These are phyloP conservation scores for Zaprionus camerounensis DNA, from an alignment of 1,140 invertebrate species.

Conservation along the genomic window DNA sequence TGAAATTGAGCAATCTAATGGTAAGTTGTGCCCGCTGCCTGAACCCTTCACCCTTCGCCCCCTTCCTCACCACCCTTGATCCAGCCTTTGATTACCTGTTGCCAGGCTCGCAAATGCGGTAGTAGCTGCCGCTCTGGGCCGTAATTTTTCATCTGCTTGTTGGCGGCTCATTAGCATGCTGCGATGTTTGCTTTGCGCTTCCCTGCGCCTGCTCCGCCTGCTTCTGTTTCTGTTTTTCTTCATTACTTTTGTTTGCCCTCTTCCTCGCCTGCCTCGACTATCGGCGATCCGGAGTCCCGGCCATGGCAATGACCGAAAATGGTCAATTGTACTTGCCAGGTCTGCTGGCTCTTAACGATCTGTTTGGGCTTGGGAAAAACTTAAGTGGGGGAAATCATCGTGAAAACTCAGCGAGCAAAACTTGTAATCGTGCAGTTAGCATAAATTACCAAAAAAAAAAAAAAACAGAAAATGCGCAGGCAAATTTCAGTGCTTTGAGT, in stretches of 20 bases:
- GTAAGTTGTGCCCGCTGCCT: conserved; percentile 64
- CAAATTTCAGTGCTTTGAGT: not conserved
- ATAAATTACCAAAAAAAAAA: conserved; percentile 16
- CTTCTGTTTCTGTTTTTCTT: conserved; percentile 22
- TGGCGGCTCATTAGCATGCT: conserved; percentile 70
- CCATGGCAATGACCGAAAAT: conserved; percentile 79
- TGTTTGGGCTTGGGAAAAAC: conserved; percentile 41
- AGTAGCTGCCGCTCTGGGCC: conserved; percentile 38
- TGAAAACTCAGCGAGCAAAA: conserved; percentile 24
- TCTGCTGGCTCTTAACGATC: conserved; percentile 29
- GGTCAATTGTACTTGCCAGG: conserved; percentile 41
- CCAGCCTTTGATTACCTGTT: not conserved
- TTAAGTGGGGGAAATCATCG: conserved; percentile 36
- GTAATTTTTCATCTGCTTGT: conserved; percentile 34
- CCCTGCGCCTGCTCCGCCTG: conserved; percentile 26
- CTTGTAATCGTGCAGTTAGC: conserved; percentile 28
- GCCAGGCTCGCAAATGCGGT: conserved; percentile 37
- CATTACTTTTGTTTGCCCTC: conserved; percentile 14
- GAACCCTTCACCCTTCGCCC: not conserved
- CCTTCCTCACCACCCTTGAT: not conserved
- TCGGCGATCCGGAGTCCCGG: conserved; percentile 32
- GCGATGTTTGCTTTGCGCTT: conserved; percentile 55
- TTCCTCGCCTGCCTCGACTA: conserved; percentile 10
- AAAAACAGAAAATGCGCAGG: not conserved
- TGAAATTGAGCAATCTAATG: conserved; percentile 84